Evolutionary conservation across 2,113 vertebrate genomes (phyloP).

Genomic region (Nyctibius bracteatus): DNA sequence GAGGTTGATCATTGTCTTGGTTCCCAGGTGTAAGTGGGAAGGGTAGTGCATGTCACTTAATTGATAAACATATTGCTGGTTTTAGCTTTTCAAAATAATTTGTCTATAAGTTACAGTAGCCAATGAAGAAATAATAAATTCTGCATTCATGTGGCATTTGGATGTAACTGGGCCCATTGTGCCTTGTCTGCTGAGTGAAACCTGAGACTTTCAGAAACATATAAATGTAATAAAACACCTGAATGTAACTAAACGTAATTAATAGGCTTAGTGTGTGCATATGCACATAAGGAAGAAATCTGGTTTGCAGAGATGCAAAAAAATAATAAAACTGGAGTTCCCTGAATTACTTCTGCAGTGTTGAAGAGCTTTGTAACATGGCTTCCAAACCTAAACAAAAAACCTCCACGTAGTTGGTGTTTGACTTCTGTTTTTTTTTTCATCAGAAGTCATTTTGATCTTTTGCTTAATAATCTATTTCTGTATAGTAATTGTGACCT

Average conservation of each 20-base stretch:
- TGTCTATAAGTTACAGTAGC: background rate
- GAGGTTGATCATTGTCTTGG: background rate
- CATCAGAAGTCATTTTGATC: background rate
- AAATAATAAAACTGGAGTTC: background rate
- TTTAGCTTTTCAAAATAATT: background rate
- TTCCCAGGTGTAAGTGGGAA: background rate
- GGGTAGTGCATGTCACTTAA: background rate
- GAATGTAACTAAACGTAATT: background rate
- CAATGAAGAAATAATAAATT: background rate
- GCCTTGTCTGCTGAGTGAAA: background rate
- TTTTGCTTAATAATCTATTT: background rate
- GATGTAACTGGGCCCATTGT: background rate
- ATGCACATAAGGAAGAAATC: background rate
- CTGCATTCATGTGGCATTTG: background rate
- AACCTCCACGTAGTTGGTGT: accelerated
- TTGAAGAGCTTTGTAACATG: background rate
- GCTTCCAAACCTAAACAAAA: background rate
- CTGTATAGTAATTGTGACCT: background rate
- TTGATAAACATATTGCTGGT: background rate
- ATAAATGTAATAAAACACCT: background rate
- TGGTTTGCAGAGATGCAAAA: background rate
- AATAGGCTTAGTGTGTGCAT: background rate
- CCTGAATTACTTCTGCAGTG: background rate
- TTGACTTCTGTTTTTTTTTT: background rate
- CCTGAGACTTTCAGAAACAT: background rate